Conservation (phyloP, 2,888 invertebrate species). For the Chesias legatella region DNA sequence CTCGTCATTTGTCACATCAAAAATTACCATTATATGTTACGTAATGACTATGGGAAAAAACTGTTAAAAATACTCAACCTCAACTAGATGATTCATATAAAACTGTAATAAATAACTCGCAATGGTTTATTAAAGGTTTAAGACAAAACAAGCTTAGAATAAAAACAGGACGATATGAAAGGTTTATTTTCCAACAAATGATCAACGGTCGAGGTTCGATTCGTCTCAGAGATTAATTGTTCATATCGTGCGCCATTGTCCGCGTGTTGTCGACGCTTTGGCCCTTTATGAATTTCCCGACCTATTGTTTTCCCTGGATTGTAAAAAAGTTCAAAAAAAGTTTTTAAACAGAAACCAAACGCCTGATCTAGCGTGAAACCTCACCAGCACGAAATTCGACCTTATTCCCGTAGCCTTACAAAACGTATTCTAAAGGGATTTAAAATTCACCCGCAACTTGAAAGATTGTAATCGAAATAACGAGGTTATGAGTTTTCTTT, state of each 20-base stretch:
- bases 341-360: slow-evolving; percentile 37
- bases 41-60: too few species aligned
- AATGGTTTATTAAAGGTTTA: slow-evolving; percentile 12
- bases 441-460: slow-evolving; percentile 35
- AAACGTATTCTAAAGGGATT: slow-evolving; percentile 21
- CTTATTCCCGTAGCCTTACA: slow-evolving; percentile 28
- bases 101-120: too few species aligned
- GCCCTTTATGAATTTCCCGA: slow-evolving; percentile 65
- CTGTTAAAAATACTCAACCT: too few species aligned
- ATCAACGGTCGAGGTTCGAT: slow-evolving; percentile 51
- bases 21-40: too few species aligned
- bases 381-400: slow-evolving; percentile 26
- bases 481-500: slow-evolving; percentile 68
- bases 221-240: slow-evolving; percentile 71
- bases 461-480: slow-evolving; percentile 62
- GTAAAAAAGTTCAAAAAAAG: slow-evolving; percentile 65
- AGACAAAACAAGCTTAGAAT: slow-evolving; percentile 16
- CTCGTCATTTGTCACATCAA: too few species aligned
- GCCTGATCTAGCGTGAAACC: slow-evolving; percentile 15
- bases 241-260: slow-evolving; percentile 61
- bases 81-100: too few species aligned
- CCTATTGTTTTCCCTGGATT: slow-evolving; percentile 71
- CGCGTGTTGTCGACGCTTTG: slow-evolving; percentile 62
- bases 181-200: slow-evolving; percentile 34
- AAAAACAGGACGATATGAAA: slow-evolving; percentile 11